Conservation (phyloP, 1,140 invertebrate genomes). For the Laodelphax striatellus region DNA sequence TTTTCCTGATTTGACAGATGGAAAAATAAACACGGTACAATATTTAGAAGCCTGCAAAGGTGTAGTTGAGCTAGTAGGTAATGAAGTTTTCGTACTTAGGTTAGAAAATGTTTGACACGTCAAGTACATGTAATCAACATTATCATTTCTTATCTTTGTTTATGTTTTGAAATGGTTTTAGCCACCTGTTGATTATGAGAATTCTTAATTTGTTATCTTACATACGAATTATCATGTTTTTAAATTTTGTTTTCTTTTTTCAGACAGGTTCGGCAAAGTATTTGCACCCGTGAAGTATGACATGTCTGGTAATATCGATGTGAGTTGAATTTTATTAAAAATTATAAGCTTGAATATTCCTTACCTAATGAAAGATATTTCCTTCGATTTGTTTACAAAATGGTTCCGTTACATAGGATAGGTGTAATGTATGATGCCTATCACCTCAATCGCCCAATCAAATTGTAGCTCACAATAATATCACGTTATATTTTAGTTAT, state of each 20-base stretch:
- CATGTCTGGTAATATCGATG: slow-evolving; percentile 16
- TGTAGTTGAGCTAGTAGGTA: slow-evolving; percentile 8
- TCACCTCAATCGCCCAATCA: too few relatives aligned
- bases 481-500: too few relatives aligned
- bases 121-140: neutral
- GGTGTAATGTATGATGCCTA: too few relatives aligned
- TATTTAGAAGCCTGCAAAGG: slow-evolving; percentile 12
- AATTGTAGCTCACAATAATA: too few relatives aligned
- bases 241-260: neutral
- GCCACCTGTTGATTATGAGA: neutral
- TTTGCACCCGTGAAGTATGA: slow-evolving; percentile 15
- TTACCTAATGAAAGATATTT: too few relatives aligned
- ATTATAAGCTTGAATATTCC: too few relatives aligned
- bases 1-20: slow-evolving; percentile 4
- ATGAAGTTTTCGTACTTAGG: neutral
- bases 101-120: neutral
- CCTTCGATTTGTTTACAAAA: too few relatives aligned
- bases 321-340: slow-evolving; percentile 1
- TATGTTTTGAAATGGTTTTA: neutral
- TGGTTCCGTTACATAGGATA: too few relatives aligned
- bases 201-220: neutral
- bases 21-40: slow-evolving; percentile 5
- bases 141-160: neutral
- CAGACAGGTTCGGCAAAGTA: slow-evolving; percentile 14
- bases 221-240: neutral